A percentile compares a stretch with the other conserved stretches of the same genome.
Evolutionary conservation across 2,113 vertebrate genomes (phyloP).

Genomic region (Periophthalmodon schlosseri): DNA sequence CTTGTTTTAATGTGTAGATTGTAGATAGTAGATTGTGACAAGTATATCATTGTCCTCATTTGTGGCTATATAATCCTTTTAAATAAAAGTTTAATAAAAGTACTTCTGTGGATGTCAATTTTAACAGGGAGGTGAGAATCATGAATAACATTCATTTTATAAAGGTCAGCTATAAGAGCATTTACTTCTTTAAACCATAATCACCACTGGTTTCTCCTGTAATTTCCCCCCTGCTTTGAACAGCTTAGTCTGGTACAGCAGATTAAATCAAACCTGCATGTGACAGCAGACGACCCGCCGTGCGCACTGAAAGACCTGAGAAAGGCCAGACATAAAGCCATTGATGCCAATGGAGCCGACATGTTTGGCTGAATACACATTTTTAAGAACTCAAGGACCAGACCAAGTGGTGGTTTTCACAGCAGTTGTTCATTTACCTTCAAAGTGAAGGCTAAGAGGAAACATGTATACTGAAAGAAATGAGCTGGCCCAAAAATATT

Average conservation of each 20-base stretch:
- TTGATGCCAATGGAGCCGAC: constrained; percentile 19
- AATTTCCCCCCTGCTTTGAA: constrained; percentile 30
- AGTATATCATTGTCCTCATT: too few species aligned
- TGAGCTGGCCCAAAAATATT: not conserved
- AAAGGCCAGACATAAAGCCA: constrained; percentile 9
- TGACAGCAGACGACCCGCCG: not conserved
- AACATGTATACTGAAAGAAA: not conserved
- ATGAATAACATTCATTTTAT: constrained; percentile 15
- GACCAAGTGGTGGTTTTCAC: not conserved
- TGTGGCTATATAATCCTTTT: too few species aligned
- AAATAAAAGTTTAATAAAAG: too few species aligned
- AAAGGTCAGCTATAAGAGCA: constrained; percentile 26
- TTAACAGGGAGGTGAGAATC: too few species aligned
- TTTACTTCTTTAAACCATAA: constrained; percentile 4
- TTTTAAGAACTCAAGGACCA: not conserved
- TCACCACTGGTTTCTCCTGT: constrained; percentile 1
- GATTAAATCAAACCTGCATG: constrained; percentile 28
- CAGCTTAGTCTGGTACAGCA: constrained; percentile 3
- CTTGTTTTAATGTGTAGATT: too few species aligned
- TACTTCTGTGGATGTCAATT: too few species aligned
- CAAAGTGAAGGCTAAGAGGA: not conserved
- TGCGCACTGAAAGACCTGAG: constrained; percentile 6
- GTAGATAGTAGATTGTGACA: too few species aligned
- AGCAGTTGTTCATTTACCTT: not conserved
- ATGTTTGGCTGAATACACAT: constrained; percentile 1